Base-by-base conservation (phyloP, 2,113 vertebrate genomes). In the Dasyprocta punctata region DNA sequence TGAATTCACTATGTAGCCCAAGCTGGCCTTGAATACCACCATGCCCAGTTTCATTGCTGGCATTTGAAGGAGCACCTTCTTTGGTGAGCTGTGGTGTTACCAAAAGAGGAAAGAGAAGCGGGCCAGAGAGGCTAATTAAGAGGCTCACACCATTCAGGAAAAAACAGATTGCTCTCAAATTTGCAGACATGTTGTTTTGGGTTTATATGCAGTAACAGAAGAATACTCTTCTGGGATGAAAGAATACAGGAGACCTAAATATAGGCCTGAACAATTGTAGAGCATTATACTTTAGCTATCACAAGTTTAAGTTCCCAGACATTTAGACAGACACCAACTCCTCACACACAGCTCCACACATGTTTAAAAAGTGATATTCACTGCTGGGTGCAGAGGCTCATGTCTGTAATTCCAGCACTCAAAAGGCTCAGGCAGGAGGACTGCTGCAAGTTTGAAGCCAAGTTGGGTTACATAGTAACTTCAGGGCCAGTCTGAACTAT, bases 281-380 rank as follows among this genome's bases (percentile, higher is more conserved):
- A 77, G 1, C 12, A 26, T 87, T 84, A 28, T 41, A 80, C 44
- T 93, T 89, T 22, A 91, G 56, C 26, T 56, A 93, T 86, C 85
- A 82, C 60, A 95, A 95, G 19, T 83, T 82, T 16, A 75, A 90
- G 49, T 97, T 96, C 86, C 65, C 26, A 94, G 38, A 88, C 19
- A 24, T 52, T 65, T 54, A 97, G 63, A 96, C 7, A 67, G 89
- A 91, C 33, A 84, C 10, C 44, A 75, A 81, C 33, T 73, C 10
- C 26, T 47, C 82, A 22, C 56, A 61, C 12, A 22, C 0, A 41
- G 38, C 24, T 75, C 85, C 61, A 94, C 44, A 83, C 71, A 63
- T 0, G 38, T 28, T 54, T 78, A 67, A 33, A 94, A 95, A 60
- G 30, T 4, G 26, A 17, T 41, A 38, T 38, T 95, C 28, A 86